Percentiles rank a stretch among this genome's conserved stretches.
Evolutionary conservation across 2,113 vertebrate species (phyloP).

Genomic region (Capreolus pygargus): DNA sequence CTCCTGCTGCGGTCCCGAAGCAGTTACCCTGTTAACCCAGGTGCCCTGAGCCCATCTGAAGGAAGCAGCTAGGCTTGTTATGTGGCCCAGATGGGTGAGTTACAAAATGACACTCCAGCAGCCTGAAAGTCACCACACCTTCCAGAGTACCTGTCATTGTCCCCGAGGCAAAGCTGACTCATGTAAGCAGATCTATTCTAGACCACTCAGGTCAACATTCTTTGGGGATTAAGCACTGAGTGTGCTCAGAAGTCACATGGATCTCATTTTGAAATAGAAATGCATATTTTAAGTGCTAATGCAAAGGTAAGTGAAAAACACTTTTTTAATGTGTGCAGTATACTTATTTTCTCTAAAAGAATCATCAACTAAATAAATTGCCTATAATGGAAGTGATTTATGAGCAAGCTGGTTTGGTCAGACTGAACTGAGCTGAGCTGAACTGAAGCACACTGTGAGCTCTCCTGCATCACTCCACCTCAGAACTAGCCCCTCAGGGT

Average conservation of each 20-base stretch:
- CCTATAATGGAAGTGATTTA: not conserved
- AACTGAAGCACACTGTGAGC: not conserved
- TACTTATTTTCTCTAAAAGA: not conserved
- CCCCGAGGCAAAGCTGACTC: not conserved
- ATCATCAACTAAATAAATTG: not conserved
- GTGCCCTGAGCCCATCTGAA: not conserved
- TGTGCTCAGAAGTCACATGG: not conserved
- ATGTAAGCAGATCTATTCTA: not conserved
- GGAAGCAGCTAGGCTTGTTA: not conserved
- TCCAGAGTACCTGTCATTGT: not conserved
- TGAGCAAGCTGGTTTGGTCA: not conserved
- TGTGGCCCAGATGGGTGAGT: not conserved
- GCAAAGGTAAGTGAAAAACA: not conserved
- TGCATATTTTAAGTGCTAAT: slow-evolving; percentile 12
- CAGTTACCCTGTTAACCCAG: not conserved
- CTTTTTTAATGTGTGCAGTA: not conserved
- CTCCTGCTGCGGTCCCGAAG: not conserved
- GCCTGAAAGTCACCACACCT: not conserved
- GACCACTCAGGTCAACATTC: not conserved
- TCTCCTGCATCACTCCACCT: accelerated
- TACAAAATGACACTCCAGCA: not conserved
- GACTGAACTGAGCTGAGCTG: not conserved
- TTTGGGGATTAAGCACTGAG: not conserved
- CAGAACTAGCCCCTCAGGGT: not conserved
- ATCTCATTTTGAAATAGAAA: not conserved